phyloP scores from a whole-genome alignment of 2,888 invertebrate species.

The Chesias legatella region DNA sequence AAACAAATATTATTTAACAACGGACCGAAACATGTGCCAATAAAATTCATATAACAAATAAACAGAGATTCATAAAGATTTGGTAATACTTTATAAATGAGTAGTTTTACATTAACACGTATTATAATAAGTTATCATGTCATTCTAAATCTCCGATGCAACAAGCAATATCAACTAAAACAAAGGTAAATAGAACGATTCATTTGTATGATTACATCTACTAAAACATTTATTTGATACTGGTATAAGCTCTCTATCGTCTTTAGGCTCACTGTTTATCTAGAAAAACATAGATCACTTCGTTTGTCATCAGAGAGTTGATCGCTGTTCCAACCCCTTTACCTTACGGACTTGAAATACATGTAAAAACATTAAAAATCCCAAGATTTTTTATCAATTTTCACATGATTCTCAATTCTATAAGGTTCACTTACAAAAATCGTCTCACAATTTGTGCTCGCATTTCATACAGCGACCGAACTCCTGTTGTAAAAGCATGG shows the following conservation, averaged over 20 bases:
- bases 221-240: constrained; percentile 73
- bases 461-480: constrained; percentile 10
- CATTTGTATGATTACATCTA: constrained; percentile 67
- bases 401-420: constrained; percentile 9
- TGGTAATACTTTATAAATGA: constrained; percentile 27
- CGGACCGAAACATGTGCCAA: constrained; percentile 50
- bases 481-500: constrained; percentile 30
- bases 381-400: constrained; percentile 23
- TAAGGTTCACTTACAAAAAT: neutral
- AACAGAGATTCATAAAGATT: constrained; percentile 48
- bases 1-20: constrained; percentile 41
- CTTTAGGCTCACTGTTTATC: constrained; percentile 69
- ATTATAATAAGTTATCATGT: constrained; percentile 49
- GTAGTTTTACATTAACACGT: constrained; percentile 40
- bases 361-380: constrained; percentile 14
- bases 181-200: constrained; percentile 73
- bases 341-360: constrained; percentile 2
- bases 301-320: constrained; percentile 20
- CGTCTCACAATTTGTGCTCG: constrained; percentile 11
- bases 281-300: constrained; percentile 63
- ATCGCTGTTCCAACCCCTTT: constrained; percentile 13
- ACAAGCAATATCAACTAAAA: constrained; percentile 75
- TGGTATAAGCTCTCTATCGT: constrained; percentile 75
- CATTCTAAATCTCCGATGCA: constrained; percentile 61
- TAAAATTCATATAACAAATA: constrained; percentile 33